Evolutionary conservation across 2,888 invertebrate genomes (phyloP).

Genomic region (Mantis religiosa): DNA sequence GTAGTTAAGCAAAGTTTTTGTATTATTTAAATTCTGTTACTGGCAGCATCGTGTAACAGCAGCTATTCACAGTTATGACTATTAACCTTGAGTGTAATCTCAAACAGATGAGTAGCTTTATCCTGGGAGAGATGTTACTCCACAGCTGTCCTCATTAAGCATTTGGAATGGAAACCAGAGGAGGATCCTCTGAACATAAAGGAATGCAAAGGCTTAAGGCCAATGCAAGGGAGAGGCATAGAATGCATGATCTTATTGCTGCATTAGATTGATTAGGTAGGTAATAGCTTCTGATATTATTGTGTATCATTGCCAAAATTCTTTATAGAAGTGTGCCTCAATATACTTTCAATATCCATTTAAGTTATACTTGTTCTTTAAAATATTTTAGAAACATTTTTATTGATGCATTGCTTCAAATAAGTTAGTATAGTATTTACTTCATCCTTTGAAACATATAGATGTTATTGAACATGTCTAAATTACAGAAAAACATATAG

Average conservation of each 20-base stretch:
- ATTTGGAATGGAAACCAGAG: background rate
- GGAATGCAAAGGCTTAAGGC: slow-evolving; percentile 46
- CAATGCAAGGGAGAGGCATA: slow-evolving; percentile 58
- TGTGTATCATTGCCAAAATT: background rate
- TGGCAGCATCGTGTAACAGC: background rate
- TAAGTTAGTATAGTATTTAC: no score
- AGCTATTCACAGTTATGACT: no score
- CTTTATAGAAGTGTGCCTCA: no score
- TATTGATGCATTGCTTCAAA: no score
- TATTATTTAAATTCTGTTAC: no score
- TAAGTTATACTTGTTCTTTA: background rate
- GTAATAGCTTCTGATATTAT: slow-evolving; percentile 35
- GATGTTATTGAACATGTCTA: no score
- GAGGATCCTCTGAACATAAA: background rate
- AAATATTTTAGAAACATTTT: no score
- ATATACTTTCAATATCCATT: background rate
- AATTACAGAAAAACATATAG: no score
- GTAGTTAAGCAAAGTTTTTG: no score
- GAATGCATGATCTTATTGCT: slow-evolving; percentile 65
- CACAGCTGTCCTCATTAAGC: no score
- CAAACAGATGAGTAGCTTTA: background rate
- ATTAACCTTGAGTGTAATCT: background rate
- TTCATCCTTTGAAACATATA: no score
- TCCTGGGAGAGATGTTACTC: background rate
- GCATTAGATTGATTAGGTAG: slow-evolving; percentile 58